phyloP scores from a whole-genome alignment of 2,888 invertebrate genomes.

The Synanthedon andrenaeformis region DNA sequence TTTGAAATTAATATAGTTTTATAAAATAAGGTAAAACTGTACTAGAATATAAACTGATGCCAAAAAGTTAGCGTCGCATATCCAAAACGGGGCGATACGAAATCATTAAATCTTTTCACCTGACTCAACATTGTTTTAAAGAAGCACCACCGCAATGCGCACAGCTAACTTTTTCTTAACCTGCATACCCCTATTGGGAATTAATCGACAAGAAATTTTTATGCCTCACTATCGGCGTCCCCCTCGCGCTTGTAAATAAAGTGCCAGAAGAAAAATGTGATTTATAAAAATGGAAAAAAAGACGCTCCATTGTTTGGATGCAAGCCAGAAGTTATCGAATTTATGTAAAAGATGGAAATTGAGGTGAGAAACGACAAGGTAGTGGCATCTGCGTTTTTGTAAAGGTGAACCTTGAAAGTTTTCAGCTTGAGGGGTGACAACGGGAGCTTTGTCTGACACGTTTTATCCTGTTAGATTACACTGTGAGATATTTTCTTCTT shows the following conservation, averaged over 20 bases:
- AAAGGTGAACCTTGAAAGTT: slow-evolving; percentile 10
- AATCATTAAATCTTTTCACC: not conserved
- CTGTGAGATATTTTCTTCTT: too few species aligned
- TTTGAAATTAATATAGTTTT: too few species aligned
- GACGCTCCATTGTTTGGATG: slow-evolving; percentile 32
- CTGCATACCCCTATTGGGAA: slow-evolving; percentile 1
- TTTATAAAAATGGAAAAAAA: slow-evolving; percentile 1
- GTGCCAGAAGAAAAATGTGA: slow-evolving; percentile 10
- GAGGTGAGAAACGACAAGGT: slow-evolving; percentile 39
- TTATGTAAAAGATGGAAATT: slow-evolving; percentile 53
- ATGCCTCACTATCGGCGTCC: not conserved
- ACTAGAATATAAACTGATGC: too few species aligned
- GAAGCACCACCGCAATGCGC: slow-evolving; percentile 13
- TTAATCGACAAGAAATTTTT: slow-evolving; percentile 2
- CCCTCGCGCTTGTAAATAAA: slow-evolving; percentile 1
- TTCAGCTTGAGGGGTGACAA: not conserved
- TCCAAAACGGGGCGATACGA: too few species aligned
- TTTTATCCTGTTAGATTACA: too few species aligned
- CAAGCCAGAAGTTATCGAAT: slow-evolving; percentile 52
- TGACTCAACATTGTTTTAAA: not conserved
- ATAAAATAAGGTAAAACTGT: too few species aligned
- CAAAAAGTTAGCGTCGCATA: too few species aligned
- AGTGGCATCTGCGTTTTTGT: slow-evolving; percentile 18
- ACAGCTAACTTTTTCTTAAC: not conserved
- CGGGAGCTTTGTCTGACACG: not conserved